Evolutionary conservation across 2,797 vertebrate genomes (phyloP).

Genomic region (Xenentodon cancila): DNA sequence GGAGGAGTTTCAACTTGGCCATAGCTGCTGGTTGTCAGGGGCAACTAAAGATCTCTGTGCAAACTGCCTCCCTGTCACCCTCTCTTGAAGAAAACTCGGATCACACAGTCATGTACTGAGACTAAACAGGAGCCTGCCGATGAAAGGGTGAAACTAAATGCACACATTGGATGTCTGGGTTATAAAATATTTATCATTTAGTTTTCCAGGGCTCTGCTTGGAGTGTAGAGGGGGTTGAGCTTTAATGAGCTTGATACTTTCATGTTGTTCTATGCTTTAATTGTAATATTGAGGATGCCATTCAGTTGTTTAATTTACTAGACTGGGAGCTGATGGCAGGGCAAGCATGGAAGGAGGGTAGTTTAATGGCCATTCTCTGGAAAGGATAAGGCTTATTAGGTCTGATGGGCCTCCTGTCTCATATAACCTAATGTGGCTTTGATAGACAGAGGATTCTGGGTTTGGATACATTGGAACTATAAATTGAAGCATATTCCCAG

Average conservation of each 20-base stretch:
- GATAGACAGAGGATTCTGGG: conserved; percentile 78
- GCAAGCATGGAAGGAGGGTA: conserved; percentile 52
- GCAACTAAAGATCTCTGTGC: conserved; percentile 62
- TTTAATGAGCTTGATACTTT: conserved; percentile 62
- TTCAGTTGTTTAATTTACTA: conserved; percentile 78
- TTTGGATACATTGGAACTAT: conserved; percentile 74
- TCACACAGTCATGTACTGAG: conserved; percentile 13
- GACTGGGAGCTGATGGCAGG: conserved; percentile 66
- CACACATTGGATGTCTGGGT: conserved; percentile 46
- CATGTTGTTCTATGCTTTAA: conserved; percentile 73
- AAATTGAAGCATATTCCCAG: conserved; percentile 76
- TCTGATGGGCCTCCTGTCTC: conserved; percentile 83
- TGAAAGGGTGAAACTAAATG: conserved; percentile 65
- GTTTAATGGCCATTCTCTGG: conserved; percentile 78
- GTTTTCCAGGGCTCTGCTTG: conserved; percentile 44
- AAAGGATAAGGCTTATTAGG: conserved; percentile 83
- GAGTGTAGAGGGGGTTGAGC: conserved; percentile 44
- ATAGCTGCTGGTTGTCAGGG: conserved; percentile 74
- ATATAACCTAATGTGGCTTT: conserved; percentile 78
- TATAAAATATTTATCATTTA: conserved; percentile 68
- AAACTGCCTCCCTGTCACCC: conserved; percentile 32
- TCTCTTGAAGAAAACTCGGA: conserved; percentile 30
- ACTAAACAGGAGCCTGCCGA: conserved; percentile 50
- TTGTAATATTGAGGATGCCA: conserved; percentile 67
- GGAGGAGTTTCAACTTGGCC: conserved; percentile 68